phyloP scores from a whole-genome alignment of 2,113 vertebrate genomes.

The Dicentrarchus labrax region DNA sequence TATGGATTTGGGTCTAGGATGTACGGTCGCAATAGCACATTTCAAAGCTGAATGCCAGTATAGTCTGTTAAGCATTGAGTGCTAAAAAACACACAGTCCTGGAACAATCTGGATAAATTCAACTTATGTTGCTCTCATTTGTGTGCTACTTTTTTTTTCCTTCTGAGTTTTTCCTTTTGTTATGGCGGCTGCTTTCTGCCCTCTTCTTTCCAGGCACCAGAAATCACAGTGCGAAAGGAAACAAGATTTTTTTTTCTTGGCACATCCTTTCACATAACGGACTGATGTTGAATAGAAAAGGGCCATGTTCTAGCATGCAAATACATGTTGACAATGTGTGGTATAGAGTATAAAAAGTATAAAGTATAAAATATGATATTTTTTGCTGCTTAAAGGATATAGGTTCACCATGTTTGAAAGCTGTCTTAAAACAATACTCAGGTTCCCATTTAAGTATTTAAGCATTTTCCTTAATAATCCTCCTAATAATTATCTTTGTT shows the following conservation, averaged over 20 bases:
- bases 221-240: not conserved
- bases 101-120: not conserved
- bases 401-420: no score
- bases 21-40: constrained; percentile 13
- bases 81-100: not conserved
- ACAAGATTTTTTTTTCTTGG: not conserved
- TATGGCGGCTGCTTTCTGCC: not conserved
- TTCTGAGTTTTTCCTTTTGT: not conserved
- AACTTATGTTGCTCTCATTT: not conserved
- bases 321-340: not conserved
- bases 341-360: no score
- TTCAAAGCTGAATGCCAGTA: not conserved
- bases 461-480: no score
- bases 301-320: not conserved
- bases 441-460: no score
- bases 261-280: not conserved
- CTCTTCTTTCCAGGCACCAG: not conserved
- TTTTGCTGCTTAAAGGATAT: not conserved
- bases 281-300: not conserved
- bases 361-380: not conserved
- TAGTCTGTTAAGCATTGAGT: not conserved
- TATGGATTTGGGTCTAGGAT: constrained; percentile 11
- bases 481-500: no score
- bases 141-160: no score
- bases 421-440: no score